Percentiles rank a stretch among this genome's conserved stretches.
phyloP scores from a whole-genome alignment of 2,113 vertebrate genomes.

The Alexandromys fortis region DNA sequence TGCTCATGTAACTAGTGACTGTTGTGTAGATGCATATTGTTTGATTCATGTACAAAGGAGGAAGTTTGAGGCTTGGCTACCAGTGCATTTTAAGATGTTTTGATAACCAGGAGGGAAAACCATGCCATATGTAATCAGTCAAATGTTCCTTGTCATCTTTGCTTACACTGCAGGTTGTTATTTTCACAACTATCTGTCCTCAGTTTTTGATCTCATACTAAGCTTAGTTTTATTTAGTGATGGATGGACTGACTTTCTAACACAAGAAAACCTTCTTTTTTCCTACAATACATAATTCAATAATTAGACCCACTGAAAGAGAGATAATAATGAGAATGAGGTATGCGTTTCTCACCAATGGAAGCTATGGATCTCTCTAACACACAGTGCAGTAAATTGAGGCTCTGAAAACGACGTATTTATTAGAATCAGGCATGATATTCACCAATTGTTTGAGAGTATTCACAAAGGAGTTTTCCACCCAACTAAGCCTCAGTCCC shows the following conservation, averaged over 20 bases:
- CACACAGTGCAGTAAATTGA: neutral
- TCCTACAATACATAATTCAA: neutral
- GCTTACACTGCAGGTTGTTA: neutral
- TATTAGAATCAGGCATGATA: neutral
- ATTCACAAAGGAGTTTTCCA: neutral
- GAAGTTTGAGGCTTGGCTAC: neutral
- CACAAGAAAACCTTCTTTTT: neutral
- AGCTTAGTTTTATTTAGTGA: neutral
- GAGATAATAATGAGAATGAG: neutral
- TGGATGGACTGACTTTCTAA: neutral
- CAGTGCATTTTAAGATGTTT: neutral
- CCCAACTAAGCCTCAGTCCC: neutral
- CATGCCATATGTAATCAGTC: neutral
- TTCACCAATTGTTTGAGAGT: neutral
- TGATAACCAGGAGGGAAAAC: neutral
- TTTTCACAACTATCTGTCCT: neutral
- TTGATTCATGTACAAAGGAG: neutral
- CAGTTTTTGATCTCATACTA: neutral
- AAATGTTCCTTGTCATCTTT: neutral
- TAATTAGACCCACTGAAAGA: neutral
- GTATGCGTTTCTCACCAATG: neutral
- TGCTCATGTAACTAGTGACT: neutral
- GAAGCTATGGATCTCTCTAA: neutral
- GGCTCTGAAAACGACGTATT: neutral
- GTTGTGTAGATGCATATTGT: neutral